A percentile compares a stretch with the other conserved stretches of the same genome.
phyloP scores from a whole-genome alignment of 2,888 invertebrate species.

The Thymelicus acteon region DNA sequence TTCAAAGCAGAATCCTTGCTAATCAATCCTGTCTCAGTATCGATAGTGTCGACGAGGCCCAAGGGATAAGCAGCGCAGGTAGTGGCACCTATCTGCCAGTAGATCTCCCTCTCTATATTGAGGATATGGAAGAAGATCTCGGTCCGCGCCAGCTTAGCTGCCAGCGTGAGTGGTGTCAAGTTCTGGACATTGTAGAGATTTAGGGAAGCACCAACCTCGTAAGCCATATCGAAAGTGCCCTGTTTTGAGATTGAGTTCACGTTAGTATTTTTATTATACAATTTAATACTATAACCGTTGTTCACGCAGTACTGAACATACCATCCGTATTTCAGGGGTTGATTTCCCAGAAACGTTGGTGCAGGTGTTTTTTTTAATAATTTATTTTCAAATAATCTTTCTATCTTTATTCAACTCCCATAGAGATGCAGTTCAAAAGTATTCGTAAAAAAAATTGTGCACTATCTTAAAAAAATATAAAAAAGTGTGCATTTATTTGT shows the following conservation, averaged over 20 bases:
- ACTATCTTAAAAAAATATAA: too few relatives aligned
- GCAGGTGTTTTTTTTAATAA: too few relatives aligned
- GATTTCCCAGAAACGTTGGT: too few relatives aligned
- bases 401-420: too few relatives aligned
- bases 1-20: slow-evolving; percentile 97
- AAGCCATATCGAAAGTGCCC: slow-evolving; percentile 97
- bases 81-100: slow-evolving; percentile 98
- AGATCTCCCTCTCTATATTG: slow-evolving; percentile 97
- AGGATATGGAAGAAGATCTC: slow-evolving; percentile 99
- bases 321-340: too few relatives aligned
- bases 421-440: too few relatives aligned
- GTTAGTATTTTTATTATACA: too few relatives aligned
- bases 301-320: too few relatives aligned
- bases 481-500: too few relatives aligned
- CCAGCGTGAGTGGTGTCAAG: slow-evolving; percentile 95
- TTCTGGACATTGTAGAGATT: slow-evolving; percentile 93
- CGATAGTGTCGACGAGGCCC: slow-evolving; percentile 97
- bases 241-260: slow-evolving; percentile 56
- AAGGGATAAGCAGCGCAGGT: slow-evolving; percentile 99
- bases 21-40: slow-evolving; percentile 95
- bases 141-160: slow-evolving; percentile 96
- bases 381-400: too few relatives aligned
- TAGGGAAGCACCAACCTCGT: slow-evolving; percentile 95
- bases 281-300: too few relatives aligned
- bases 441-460: too few relatives aligned